phyloP scores from a whole-genome alignment of 2,888 invertebrate genomes.

The Hydrotaea diabolus region DNA sequence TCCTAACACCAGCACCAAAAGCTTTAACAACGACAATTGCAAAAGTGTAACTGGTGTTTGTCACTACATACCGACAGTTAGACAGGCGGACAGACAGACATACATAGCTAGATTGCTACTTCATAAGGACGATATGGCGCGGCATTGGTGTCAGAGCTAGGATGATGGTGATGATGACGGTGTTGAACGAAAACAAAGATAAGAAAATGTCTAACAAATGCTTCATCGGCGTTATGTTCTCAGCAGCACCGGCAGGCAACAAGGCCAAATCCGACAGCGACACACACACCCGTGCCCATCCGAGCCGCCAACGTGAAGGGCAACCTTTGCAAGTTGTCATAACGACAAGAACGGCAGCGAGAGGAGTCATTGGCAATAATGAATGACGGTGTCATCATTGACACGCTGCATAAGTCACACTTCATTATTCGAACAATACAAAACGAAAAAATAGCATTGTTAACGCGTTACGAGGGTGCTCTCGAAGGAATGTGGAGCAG shows the following conservation, averaged over 20 bases:
- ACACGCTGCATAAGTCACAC: slow-evolving; percentile 70
- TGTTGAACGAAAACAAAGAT: background rate
- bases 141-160: slow-evolving; percentile 12
- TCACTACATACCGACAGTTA: too few relatives aligned
- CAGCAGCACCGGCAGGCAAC: background rate
- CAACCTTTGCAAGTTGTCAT: background rate
- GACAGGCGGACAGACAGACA: too few relatives aligned
- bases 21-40: slow-evolving; percentile 2
- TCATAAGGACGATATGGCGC: background rate
- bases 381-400: slow-evolving; percentile 73
- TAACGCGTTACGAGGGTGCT: background rate
- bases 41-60: slow-evolving; percentile 11
- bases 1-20: background rate
- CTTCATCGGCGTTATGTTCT: slow-evolving; percentile 12
- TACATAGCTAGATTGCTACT: background rate
- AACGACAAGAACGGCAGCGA: slow-evolving; percentile 50
- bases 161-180: background rate
- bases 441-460: background rate
- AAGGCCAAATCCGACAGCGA: slow-evolving; percentile 1
- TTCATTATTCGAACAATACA: slow-evolving; percentile 3
- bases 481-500: too few relatives aligned
- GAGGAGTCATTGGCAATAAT: slow-evolving; percentile 5
- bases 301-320: background rate
- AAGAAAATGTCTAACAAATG: slow-evolving; percentile 1
- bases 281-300: too few relatives aligned